These are phyloP conservation scores for Drosophila formosana DNA, from an alignment of 2,888 invertebrate genomes.

Conservation along the genomic window DNA sequence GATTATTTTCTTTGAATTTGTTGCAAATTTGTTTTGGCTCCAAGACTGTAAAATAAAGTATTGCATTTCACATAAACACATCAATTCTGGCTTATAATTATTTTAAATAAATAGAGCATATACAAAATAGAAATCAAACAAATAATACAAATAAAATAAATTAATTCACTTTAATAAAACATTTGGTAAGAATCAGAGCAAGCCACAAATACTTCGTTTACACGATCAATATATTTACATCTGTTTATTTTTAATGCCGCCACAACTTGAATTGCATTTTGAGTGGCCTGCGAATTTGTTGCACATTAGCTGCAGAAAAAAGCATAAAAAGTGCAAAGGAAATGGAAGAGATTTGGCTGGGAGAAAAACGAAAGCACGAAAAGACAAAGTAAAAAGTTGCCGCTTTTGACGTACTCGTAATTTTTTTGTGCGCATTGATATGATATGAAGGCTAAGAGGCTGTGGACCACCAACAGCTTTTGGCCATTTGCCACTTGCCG, in stretches of 20 bases:
- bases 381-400: constrained; percentile 42
- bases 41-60: not conserved
- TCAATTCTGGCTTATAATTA: not conserved
- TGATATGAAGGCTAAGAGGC: constrained; percentile 42
- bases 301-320: constrained; percentile 48
- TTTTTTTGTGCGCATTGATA: constrained; percentile 30
- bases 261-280: constrained; percentile 8
- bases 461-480: constrained; percentile 28
- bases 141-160: too few relatives aligned
- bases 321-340: constrained; percentile 38
- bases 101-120: not conserved
- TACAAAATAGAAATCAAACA: too few relatives aligned
- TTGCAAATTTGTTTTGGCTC: too few relatives aligned
- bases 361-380: constrained; percentile 27
- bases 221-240: not conserved
- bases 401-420: constrained; percentile 52
- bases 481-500: constrained; percentile 24
- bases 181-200: too few relatives aligned
- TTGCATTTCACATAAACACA: not conserved
- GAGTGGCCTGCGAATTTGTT: constrained; percentile 47
- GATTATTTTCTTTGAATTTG: too few relatives aligned
- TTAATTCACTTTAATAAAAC: too few relatives aligned
- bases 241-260: not conserved
- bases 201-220: too few relatives aligned
- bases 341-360: constrained; percentile 42